A percentile compares a stretch with the other conserved stretches of the same genome.
phyloP scores from a whole-genome alignment of 2,797 vertebrate species.

The Onychomys torridus region DNA sequence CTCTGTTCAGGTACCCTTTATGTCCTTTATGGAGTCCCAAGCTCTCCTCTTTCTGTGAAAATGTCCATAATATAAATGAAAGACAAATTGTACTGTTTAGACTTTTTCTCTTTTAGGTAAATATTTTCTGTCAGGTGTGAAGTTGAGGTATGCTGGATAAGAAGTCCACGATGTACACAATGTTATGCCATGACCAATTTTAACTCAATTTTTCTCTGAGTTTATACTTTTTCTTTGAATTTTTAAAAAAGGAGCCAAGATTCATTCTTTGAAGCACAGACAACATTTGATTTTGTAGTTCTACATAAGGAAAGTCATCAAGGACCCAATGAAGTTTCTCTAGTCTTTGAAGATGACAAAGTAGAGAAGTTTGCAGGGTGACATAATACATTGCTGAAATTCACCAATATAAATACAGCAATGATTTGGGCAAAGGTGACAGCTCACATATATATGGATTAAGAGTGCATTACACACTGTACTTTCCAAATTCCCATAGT shows the following conservation, averaged over 20 bases:
- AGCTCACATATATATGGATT: neutral
- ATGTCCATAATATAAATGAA: neutral
- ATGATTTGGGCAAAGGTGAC: slow-evolving; percentile 47
- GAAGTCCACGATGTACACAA: neutral
- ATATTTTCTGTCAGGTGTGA: slow-evolving; percentile 15
- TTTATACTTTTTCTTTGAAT: neutral
- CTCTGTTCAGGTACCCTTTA: neutral
- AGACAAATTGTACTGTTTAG: neutral
- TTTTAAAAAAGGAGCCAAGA: neutral
- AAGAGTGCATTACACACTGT: slow-evolving; percentile 16
- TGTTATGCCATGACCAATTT: neutral
- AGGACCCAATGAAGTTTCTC: too few relatives aligned
- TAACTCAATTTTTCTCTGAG: slow-evolving; percentile 22
- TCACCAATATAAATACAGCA: slow-evolving; percentile 23
- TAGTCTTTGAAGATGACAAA: too few relatives aligned
- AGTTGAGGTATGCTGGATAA: neutral
- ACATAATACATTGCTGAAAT: neutral
- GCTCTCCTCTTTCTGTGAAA: neutral
- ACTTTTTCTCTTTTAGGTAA: slow-evolving; percentile 14
- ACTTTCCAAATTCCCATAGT: slow-evolving; percentile 60
- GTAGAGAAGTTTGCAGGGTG: slow-evolving; percentile 3
- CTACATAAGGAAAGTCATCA: neutral
- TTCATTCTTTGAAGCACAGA: neutral
- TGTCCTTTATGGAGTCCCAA: neutral
- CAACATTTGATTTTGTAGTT: slow-evolving; percentile 15